Conservation (phyloP, 2,113 vertebrate genomes). For the Gopherus flavomarginatus region DNA sequence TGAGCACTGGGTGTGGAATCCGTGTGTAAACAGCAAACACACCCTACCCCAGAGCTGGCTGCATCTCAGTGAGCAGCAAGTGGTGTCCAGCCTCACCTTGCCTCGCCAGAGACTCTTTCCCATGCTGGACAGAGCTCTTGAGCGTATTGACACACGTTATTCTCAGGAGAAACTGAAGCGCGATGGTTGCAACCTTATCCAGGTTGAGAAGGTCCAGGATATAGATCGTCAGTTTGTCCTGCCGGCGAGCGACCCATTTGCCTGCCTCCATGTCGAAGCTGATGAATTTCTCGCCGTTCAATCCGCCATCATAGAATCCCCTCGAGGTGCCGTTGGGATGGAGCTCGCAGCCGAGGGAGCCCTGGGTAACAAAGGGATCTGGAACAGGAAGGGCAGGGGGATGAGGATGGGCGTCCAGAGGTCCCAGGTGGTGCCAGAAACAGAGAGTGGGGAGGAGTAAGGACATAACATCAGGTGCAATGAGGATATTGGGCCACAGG, state of each 20-base stretch:
- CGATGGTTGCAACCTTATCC: not conserved
- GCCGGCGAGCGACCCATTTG: not conserved
- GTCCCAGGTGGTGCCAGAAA: no score
- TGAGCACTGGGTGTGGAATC: no score
- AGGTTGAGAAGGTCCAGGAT: accelerated
- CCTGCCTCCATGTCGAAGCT: not conserved
- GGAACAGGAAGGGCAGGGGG: not conserved
- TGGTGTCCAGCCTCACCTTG: not conserved
- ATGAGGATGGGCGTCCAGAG: no score
- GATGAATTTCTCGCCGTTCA: not conserved
- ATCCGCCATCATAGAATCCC: not conserved
- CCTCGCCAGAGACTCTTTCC: not conserved
- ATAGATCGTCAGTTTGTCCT: accelerated
- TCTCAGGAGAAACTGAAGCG: not conserved
- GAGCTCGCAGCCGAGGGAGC: not conserved
- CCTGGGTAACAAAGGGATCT: not conserved
- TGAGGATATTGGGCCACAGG: no score
- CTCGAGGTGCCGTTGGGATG: not conserved
- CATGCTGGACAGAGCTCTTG: not conserved
- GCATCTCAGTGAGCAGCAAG: not conserved
- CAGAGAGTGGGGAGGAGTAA: no score
- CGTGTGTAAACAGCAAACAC: no score
- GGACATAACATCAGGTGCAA: no score
- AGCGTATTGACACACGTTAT: not conserved
- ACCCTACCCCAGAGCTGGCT: not conserved